phyloP scores from a whole-genome alignment of 2,888 invertebrate species.

The Euproctis similis region DNA sequence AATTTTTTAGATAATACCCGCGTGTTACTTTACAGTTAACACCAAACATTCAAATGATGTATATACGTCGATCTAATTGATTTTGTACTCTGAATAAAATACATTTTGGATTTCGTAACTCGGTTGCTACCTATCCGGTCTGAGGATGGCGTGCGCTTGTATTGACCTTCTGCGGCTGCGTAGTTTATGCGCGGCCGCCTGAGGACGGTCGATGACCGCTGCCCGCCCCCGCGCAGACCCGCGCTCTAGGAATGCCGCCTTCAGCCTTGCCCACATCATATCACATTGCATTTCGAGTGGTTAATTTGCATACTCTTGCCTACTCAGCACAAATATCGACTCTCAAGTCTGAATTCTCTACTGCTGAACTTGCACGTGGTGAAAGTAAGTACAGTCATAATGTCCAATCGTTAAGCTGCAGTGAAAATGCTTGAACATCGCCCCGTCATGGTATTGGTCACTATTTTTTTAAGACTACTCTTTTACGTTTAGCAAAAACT shows the following conservation, averaged over 20 bases:
- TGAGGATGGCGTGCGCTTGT: conserved; percentile 45
- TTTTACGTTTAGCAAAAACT: neutral
- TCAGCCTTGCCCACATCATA: conserved; percentile 35
- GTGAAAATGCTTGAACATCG: conserved; percentile 28
- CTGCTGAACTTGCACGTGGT: conserved; percentile 33
- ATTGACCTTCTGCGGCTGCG: conserved; percentile 72
- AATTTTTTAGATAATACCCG: conserved; percentile 45
- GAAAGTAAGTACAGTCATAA: conserved; percentile 37
- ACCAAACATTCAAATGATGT: conserved; percentile 52
- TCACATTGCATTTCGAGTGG: conserved; percentile 66
- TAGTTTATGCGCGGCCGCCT: conserved; percentile 65
- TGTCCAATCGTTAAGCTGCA: conserved; percentile 25
- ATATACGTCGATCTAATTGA: conserved; percentile 45
- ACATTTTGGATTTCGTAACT: conserved; percentile 46
- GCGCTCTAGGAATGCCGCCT: conserved; percentile 57
- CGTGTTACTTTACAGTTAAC: conserved; percentile 46
- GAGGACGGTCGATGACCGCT: conserved; percentile 74
- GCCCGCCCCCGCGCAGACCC: conserved; percentile 36
- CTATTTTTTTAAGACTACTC: too few relatives aligned
- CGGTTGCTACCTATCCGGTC: conserved; percentile 25
- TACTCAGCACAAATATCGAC: conserved; percentile 35
- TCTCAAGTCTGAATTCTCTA: conserved; percentile 20
- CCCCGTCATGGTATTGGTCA: conserved; percentile 9
- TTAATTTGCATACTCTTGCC: conserved; percentile 58
- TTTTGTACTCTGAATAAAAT: conserved; percentile 57